Evolutionary conservation across 35 echinoderm and acorn worm genomes (phyloP).

Genomic region (Apostichopus californicus): DNA sequence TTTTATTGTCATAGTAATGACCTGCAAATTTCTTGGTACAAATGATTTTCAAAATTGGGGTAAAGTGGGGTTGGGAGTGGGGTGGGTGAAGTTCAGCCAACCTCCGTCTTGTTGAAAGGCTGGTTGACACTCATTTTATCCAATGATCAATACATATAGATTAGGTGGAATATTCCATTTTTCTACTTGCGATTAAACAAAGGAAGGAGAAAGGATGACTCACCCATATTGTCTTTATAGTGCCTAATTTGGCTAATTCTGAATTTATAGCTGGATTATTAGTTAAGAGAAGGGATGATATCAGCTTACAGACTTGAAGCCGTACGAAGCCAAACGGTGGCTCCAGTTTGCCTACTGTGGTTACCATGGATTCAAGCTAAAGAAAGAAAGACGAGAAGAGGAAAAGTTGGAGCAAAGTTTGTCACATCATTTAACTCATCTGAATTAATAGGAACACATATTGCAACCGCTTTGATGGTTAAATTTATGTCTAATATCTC

Average conservation of each 20-base stretch:
- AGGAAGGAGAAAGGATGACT: slow-evolving; percentile 11
- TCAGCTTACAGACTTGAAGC: slow-evolving; percentile 88
- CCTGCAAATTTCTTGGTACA: neutral
- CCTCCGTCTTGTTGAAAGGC: too few species aligned
- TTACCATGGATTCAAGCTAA: slow-evolving; percentile 84
- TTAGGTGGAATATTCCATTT: too few species aligned
- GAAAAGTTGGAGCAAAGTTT: too few species aligned
- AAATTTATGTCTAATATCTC: too few species aligned
- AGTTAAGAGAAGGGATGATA: slow-evolving; percentile 88
- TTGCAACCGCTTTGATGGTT: too few species aligned
- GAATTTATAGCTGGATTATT: slow-evolving; percentile 90
- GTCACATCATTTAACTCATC: too few species aligned
- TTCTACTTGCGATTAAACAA: too few species aligned
- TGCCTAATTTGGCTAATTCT: slow-evolving; percentile 90
- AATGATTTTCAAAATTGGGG: neutral
- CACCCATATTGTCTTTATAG: slow-evolving; percentile 92
- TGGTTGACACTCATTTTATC: too few species aligned
- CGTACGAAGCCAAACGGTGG: slow-evolving; percentile 90
- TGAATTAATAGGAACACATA: too few species aligned
- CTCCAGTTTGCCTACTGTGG: slow-evolving; percentile 86
- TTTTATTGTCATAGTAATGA: slow-evolving; percentile 9
- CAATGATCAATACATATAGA: too few species aligned
- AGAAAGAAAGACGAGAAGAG: neutral
- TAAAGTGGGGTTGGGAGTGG: too few species aligned
- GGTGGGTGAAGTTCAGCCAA: too few species aligned